A percentile compares a stretch with the other conserved stretches of the same genome.
phyloP scores from a whole-genome alignment of 2,113 vertebrate genomes.

The Sprattus sprattus region DNA sequence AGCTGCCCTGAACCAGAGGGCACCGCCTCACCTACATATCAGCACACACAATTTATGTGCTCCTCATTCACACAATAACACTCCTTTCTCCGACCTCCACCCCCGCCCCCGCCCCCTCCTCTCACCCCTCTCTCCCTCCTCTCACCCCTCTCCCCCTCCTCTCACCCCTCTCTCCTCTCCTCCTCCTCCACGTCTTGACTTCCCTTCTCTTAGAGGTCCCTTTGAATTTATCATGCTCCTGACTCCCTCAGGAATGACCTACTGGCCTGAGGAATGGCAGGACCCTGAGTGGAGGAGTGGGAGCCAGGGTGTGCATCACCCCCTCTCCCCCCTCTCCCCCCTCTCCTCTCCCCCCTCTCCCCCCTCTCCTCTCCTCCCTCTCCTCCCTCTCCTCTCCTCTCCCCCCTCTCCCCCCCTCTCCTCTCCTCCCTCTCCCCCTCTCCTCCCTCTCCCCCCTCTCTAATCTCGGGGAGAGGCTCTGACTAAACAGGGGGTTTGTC shows the following conservation, averaged over 20 bases:
- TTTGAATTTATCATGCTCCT: slow-evolving; percentile 15
- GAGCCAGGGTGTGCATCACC: slow-evolving; percentile 27
- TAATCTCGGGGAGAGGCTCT: neutral
- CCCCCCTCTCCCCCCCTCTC: slow-evolving; percentile 23
- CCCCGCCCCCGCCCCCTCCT: neutral
- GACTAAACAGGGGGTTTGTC: neutral
- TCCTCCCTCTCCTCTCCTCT: no score
- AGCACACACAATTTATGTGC: slow-evolving; percentile 18
- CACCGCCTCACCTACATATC: neutral
- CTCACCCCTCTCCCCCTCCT: neutral
- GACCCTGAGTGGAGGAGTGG: neutral
- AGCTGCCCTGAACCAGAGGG: neutral
- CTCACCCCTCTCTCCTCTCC: neutral
- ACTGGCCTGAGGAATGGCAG: slow-evolving; percentile 18
- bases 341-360: slow-evolving; percentile 16
- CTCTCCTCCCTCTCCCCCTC: slow-evolving; percentile 36
- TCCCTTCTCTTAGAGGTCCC: neutral
- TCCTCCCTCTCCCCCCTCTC: slow-evolving; percentile 17
- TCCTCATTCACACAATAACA: neutral
- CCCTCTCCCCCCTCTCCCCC: slow-evolving; percentile 12
- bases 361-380: no score
- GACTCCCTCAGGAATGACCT: slow-evolving; percentile 24
- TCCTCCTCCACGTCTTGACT: neutral
- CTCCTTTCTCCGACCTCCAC: neutral
- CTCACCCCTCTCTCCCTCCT: neutral